Conservation (phyloP, 2,888 invertebrate species). For the Gasteruption jaculator region DNA sequence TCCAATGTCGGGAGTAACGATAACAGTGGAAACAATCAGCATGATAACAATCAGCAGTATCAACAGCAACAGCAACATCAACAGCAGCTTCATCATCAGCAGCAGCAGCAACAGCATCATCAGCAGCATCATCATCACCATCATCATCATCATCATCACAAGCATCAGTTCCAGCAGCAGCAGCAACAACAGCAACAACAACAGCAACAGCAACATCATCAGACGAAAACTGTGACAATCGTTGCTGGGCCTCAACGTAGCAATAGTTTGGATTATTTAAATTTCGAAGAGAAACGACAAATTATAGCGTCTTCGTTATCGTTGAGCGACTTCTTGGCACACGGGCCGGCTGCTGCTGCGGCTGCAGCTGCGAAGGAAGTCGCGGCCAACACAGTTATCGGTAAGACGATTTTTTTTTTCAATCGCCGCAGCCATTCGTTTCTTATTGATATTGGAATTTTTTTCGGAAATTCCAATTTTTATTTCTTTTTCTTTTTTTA, state of each 20-base stretch:
- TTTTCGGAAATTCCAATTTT: background rate
- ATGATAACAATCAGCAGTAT: constrained; percentile 3
- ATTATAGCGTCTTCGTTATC: constrained; percentile 84
- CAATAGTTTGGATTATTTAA: constrained; percentile 82
- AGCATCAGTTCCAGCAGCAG: constrained; percentile 22
- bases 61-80: constrained; percentile 32
- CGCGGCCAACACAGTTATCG: constrained; percentile 52
- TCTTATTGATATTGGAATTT: background rate
- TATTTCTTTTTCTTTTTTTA: constrained; percentile 7
- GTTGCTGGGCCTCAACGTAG: constrained; percentile 65
- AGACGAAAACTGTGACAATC: constrained; percentile 62
- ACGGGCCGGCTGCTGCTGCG: constrained; percentile 59
- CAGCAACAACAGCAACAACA: constrained; percentile 24
- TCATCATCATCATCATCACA: constrained; percentile 20
- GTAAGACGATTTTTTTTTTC: constrained; percentile 35
- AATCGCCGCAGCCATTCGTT: no score
- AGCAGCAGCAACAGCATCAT: constrained; percentile 31
- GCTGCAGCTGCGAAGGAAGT: constrained; percentile 53
- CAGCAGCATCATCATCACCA: constrained; percentile 23
- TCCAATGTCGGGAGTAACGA: constrained; percentile 23
- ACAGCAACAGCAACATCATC: constrained; percentile 35
- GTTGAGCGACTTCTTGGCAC: constrained; percentile 78
- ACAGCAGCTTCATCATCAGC: constrained; percentile 24
- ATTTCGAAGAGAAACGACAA: constrained; percentile 88
- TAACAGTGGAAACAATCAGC: constrained; percentile 20